Percentiles rank a stretch among this genome's conserved stretches.
These are phyloP conservation scores for Dipodomys merriami DNA, from an alignment of 2,113 vertebrate genomes.

Conservation along the genomic window DNA sequence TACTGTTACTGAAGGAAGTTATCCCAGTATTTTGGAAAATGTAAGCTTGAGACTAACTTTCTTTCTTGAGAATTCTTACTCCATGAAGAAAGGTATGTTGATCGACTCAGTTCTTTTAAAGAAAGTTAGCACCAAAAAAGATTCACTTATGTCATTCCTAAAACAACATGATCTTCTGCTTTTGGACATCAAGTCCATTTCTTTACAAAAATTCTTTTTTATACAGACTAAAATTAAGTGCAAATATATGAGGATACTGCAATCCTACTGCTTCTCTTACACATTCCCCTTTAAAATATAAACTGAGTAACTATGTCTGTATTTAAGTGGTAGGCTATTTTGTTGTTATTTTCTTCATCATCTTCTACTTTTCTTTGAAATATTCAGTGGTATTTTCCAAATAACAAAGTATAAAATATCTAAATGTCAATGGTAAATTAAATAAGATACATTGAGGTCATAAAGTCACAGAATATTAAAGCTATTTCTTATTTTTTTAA, in stretches of 20 bases:
- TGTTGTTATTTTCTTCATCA: neutral
- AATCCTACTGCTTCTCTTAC: neutral
- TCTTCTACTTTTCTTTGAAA: conserved; percentile 3
- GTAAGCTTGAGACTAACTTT: neutral
- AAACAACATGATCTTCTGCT: neutral
- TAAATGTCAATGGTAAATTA: neutral
- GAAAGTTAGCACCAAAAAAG: neutral
- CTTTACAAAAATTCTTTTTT: neutral
- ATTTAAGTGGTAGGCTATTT: neutral
- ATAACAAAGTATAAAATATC: conserved; percentile 15
- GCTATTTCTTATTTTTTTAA: neutral
- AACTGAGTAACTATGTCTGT: neutral
- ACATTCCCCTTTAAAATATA: conserved; percentile 3
- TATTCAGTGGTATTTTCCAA: neutral
- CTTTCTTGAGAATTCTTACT: neutral
- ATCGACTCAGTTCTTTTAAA: neutral
- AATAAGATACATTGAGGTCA: neutral
- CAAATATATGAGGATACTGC: neutral
- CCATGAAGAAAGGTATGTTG: neutral
- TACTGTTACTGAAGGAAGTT: neutral
- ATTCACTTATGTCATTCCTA: neutral
- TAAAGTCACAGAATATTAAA: neutral
- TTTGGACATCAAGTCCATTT: neutral
- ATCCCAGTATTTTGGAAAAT: neutral
- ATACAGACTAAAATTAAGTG: neutral